Percentiles rank a stretch among this genome's conserved stretches.
Evolutionary conservation across 1,140 invertebrate genomes (phyloP).

Genomic region (Dolichoris vasculosae): DNA sequence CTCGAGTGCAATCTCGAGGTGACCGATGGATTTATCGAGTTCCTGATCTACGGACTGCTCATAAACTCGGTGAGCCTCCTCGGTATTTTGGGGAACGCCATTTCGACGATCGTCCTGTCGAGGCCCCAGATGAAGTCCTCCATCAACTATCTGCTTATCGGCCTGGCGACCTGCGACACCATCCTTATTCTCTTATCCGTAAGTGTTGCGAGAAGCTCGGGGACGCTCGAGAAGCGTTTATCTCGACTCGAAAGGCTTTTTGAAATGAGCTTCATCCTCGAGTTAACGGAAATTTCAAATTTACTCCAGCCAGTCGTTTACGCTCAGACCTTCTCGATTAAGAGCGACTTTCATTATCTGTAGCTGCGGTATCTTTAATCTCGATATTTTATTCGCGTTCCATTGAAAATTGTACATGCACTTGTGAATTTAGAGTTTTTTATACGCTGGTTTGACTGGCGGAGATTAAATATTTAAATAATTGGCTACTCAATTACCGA

Average conservation of each 20-base stretch:
- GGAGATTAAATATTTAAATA: not conserved
- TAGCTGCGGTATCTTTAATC: conserved; percentile 13
- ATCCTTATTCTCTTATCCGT: conserved; percentile 88
- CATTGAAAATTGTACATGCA: not conserved
- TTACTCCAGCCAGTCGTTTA: not conserved
- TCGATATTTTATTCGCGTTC: not conserved
- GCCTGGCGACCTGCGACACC: conserved; percentile 92
- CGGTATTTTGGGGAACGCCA: conserved; percentile 91
- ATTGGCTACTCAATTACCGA: not conserved
- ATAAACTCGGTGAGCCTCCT: conserved; percentile 87
- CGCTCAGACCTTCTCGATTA: not conserved
- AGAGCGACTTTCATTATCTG: not conserved
- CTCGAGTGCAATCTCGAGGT: conserved; percentile 70
- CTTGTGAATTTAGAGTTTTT: not conserved
- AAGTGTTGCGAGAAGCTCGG: conserved; percentile 50
- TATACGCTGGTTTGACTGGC: not conserved
- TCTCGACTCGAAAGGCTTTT: not conserved
- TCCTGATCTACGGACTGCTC: conserved; percentile 88
- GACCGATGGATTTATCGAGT: conserved; percentile 80
- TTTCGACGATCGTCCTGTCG: conserved; percentile 92
- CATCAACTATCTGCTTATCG: conserved; percentile 94
- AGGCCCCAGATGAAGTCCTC: conserved; percentile 95
- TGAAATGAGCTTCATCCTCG: too few relatives aligned
- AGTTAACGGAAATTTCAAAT: conserved; percentile 24
- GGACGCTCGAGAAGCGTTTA: not conserved